Conservation (phyloP, 2,113 vertebrate species). For the Mirounga angustirostris region DNA sequence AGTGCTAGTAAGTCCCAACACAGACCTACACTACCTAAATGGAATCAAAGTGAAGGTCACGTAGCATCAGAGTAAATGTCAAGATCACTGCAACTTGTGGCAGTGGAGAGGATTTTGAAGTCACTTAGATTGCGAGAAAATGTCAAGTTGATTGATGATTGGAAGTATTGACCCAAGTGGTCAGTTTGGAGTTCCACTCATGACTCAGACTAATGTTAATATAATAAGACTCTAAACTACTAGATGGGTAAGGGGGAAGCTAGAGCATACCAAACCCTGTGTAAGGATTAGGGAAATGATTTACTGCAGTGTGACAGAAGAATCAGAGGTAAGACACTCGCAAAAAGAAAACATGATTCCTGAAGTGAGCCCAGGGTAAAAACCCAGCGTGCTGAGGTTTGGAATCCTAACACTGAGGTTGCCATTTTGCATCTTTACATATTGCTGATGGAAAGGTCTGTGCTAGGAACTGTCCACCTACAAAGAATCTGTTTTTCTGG, state of each 20-base stretch:
- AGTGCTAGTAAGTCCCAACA: not conserved
- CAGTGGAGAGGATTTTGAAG: not conserved
- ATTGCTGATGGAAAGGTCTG: not conserved
- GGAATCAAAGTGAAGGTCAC: not conserved
- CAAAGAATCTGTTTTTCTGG: conserved; percentile 78
- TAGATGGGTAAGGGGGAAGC: not conserved
- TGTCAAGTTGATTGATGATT: not conserved
- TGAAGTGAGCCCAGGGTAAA: not conserved
- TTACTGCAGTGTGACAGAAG: not conserved
- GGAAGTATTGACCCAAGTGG: not conserved
- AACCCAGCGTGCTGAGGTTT: not conserved
- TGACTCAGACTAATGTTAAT: not conserved
- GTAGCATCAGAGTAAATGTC: not conserved
- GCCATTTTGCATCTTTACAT: not conserved
- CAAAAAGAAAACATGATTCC: not conserved
- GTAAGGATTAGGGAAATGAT: not conserved
- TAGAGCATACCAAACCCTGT: not conserved
- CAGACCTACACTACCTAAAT: not conserved
- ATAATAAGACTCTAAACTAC: not conserved
- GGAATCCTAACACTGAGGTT: not conserved
- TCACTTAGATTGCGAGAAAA: conserved; percentile 10
- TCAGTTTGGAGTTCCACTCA: not conserved
- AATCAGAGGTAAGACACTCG: not conserved
- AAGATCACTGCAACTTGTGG: not conserved
- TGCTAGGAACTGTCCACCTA: not conserved